Evolutionary conservation across 2,113 vertebrate species (phyloP), one percentile per base, ranked within the genome.

Genomic region (Neogale vison): DNA sequence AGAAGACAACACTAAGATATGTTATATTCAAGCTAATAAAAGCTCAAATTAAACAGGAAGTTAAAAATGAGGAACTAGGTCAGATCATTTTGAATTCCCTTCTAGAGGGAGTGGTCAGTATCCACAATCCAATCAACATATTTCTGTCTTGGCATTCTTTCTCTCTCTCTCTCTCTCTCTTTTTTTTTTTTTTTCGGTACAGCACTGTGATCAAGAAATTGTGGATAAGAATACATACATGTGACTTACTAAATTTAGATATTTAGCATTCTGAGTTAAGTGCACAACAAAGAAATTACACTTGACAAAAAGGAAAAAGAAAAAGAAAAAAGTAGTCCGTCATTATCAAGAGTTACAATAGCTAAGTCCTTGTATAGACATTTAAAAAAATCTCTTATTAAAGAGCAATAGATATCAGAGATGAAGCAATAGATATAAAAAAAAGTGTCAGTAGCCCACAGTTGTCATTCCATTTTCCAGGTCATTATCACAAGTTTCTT

Each of bases 401-500:
- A 88, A 94, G 52, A 94, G 31, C 82, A 23, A 95, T n/a, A n/a
- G n/a, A n/a, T 72, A 26, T 95, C 84, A 82, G 34, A 90, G 23
- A 34, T 6, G 1, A 17, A 47, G 1, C 84, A 34, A n/a, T 36
- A 91, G 23, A 97, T 65, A 8, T 88, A 93, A 85, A 67, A 94
- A 94, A 97, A 96, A 95, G 76, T 7, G 67, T 85, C 55, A 95
- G 23, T 31, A 31, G 3, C 13, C 59, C 90, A 59, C 3, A 94
- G 3, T 17, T 90, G 12, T 80, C 18, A 29, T 1, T 29, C 26
- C 29, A 93, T 94, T 97, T 88, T 45, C 96, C 63, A 7, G 63
- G 74, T 92, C 63, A n/a, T 88, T 69, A 83, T 74, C 97, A 97
- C 29, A 97, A 97, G 82, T 0, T 15, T 71, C 52, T 9, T 81